These are phyloP conservation scores for Stenotaenia linearis DNA, from an alignment of 2,888 invertebrate genomes.

Conservation along the genomic window DNA sequence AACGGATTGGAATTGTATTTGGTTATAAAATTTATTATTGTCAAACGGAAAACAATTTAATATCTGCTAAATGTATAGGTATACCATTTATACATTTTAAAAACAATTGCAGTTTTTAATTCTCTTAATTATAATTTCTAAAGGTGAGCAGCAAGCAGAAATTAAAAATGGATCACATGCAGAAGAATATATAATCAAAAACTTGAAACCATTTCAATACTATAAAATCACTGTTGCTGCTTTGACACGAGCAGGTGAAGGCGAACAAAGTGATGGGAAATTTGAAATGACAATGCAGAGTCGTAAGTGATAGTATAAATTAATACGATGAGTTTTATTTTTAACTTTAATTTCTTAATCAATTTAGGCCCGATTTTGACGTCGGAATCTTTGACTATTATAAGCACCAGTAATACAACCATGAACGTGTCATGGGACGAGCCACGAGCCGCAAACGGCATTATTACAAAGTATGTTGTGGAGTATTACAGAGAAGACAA, in stretches of 20 bases:
- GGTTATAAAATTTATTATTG: constrained; percentile 74
- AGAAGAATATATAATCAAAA: constrained; percentile 43
- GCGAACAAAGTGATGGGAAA: constrained; percentile 36
- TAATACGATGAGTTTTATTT: no score
- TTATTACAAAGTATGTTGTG: background rate
- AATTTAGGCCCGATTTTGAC: constrained; percentile 39
- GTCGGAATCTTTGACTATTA: background rate
- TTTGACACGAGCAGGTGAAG: constrained; percentile 54
- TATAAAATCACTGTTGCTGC: constrained; percentile 67
- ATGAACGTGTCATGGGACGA: background rate
- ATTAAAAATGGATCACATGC: constrained; percentile 37
- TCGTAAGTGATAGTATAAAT: constrained; percentile 12
- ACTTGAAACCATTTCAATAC: constrained; percentile 66
- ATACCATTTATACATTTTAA: background rate
- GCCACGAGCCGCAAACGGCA: background rate
- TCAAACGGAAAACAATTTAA: constrained; percentile 37
- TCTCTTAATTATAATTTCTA: background rate
- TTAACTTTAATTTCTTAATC: background rate
- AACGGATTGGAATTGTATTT: constrained; percentile 62
- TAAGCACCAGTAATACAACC: background rate
- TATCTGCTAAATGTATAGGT: background rate
- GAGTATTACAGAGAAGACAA: background rate
- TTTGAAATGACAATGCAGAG: constrained; percentile 27
- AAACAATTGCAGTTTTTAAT: background rate
- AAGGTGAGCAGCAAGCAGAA: constrained; percentile 33